Evolutionary conservation across 1,140 invertebrate genomes (phyloP).

Genomic region (Papilio aristodemus): DNA sequence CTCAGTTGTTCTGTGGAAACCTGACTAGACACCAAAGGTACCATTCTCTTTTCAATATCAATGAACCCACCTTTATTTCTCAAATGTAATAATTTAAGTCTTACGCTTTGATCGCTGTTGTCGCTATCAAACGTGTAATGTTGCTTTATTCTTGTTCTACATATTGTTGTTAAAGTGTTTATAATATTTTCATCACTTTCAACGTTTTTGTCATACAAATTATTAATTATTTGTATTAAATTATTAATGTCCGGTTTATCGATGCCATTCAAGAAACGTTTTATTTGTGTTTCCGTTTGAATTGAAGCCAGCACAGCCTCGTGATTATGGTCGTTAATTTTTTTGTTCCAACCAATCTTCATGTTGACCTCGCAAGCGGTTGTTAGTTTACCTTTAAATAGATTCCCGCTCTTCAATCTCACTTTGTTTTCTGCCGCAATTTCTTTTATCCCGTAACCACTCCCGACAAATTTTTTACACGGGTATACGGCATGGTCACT

Average conservation of each 20-base stretch:
- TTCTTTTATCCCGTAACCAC: slow-evolving; percentile 63
- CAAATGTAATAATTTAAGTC: slow-evolving; percentile 62
- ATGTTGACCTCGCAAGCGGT: slow-evolving; percentile 54
- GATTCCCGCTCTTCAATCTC: slow-evolving; percentile 61
- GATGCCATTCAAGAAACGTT: slow-evolving; percentile 51
- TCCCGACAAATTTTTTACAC: slow-evolving; percentile 52
- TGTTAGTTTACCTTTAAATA: slow-evolving; percentile 60
- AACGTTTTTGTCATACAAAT: slow-evolving; percentile 59
- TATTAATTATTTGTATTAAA: slow-evolving; percentile 53
- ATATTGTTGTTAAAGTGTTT: slow-evolving; percentile 50
- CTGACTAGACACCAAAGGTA: slow-evolving; percentile 63
- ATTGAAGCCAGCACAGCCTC: slow-evolving; percentile 51
- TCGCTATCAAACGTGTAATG: slow-evolving; percentile 42
- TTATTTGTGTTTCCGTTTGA: slow-evolving; percentile 49
- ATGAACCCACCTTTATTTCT: slow-evolving; percentile 56
- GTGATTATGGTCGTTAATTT: slow-evolving; percentile 46
- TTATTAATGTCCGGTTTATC: slow-evolving; percentile 48
- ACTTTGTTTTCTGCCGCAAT: slow-evolving; percentile 58
- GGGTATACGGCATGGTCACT: slow-evolving; percentile 46
- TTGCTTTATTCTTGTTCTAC: slow-evolving; percentile 44
- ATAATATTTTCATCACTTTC: slow-evolving; percentile 50
- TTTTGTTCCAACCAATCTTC: slow-evolving; percentile 64
- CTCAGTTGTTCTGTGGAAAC: slow-evolving; percentile 67
- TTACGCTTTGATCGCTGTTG: slow-evolving; percentile 44
- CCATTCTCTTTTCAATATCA: slow-evolving; percentile 52